Conservation (phyloP, 2,888 invertebrate species). For the Mechanitis mazaeus region DNA sequence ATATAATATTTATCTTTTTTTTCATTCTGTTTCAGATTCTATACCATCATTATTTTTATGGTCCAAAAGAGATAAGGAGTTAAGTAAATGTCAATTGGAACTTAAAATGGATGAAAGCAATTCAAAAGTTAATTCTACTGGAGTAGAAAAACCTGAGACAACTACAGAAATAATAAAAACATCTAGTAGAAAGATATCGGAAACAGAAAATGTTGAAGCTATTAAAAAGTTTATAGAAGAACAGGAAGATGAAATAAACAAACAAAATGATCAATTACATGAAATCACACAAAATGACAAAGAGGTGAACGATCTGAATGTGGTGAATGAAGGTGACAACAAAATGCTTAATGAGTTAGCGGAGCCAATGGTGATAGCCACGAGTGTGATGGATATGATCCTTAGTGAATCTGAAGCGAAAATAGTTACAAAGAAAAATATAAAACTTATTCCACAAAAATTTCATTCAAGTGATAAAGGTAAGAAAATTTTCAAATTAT, state of each 20-base stretch:
- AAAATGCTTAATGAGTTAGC: slow-evolving; percentile 26
- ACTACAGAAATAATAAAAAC: slow-evolving; percentile 12
- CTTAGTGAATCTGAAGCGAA: slow-evolving; percentile 51
- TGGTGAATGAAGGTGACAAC: slow-evolving; percentile 20
- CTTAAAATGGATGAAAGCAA: slow-evolving; percentile 15
- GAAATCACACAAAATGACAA: slow-evolving; percentile 10
- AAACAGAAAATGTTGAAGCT: slow-evolving; percentile 59
- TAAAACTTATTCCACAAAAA: slow-evolving; percentile 29
- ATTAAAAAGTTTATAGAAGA: slow-evolving; percentile 60
- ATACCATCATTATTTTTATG: slow-evolving; percentile 85
- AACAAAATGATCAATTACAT: slow-evolving; percentile 26
- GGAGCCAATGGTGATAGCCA: slow-evolving; percentile 43
- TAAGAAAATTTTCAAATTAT: slow-evolving; percentile 18
- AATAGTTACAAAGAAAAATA: slow-evolving; percentile 36
- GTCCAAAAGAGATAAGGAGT: slow-evolving; percentile 38
- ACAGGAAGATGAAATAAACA: slow-evolving; percentile 49
- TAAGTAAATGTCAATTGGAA: slow-evolving; percentile 14
- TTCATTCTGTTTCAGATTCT: slow-evolving; percentile 69
- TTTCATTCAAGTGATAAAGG: slow-evolving; percentile 43
- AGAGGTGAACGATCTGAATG: slow-evolving; percentile 12
- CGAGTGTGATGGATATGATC: slow-evolving; percentile 60
- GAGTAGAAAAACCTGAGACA: slow-evolving; percentile 26
- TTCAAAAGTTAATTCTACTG: slow-evolving; percentile 11
- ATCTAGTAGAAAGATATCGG: slow-evolving; percentile 45
- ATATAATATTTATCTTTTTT: slow-evolving; percentile 4